A percentile compares a stretch with the other conserved stretches of the same genome.
Evolutionary conservation across 2,113 vertebrate genomes (phyloP).

Genomic region (Corapipo altera): DNA sequence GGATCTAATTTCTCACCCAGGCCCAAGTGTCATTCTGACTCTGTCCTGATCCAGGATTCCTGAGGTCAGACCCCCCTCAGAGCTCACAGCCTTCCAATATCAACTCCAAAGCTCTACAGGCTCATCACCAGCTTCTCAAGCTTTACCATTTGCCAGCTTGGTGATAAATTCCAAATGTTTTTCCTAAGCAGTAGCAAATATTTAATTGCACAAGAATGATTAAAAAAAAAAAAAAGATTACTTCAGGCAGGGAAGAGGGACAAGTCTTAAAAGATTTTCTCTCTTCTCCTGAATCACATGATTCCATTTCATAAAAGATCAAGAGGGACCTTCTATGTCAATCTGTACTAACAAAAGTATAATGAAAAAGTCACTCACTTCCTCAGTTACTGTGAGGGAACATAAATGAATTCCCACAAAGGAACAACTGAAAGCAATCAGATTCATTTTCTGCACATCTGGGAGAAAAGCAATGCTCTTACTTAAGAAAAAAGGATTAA

Average conservation of each 20-base stretch:
- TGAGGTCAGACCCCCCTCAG: background rate
- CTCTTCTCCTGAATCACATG: background rate
- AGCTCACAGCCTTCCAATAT: background rate
- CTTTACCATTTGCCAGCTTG: background rate
- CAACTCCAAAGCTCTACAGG: background rate
- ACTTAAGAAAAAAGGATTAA: slow-evolving; percentile 3
- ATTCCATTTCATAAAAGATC: slow-evolving; percentile 12
- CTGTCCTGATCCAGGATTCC: background rate
- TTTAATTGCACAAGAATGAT: background rate
- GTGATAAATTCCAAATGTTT: background rate
- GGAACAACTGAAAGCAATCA: slow-evolving; percentile 29
- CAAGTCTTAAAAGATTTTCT: background rate
- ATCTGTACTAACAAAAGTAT: background rate
- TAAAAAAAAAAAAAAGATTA: background rate
- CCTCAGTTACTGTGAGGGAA: background rate
- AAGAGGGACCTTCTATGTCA: background rate
- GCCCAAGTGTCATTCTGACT: background rate
- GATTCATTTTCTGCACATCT: background rate
- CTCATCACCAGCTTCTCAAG: background rate
- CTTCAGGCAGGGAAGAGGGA: fast-evolving
- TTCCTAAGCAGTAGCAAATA: background rate
- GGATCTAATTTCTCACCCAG: background rate
- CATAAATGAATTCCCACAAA: background rate
- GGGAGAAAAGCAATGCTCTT: background rate
- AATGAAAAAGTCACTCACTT: background rate